Conservation (phyloP, 1,140 invertebrate genomes). For the Procambarus clarkii region DNA sequence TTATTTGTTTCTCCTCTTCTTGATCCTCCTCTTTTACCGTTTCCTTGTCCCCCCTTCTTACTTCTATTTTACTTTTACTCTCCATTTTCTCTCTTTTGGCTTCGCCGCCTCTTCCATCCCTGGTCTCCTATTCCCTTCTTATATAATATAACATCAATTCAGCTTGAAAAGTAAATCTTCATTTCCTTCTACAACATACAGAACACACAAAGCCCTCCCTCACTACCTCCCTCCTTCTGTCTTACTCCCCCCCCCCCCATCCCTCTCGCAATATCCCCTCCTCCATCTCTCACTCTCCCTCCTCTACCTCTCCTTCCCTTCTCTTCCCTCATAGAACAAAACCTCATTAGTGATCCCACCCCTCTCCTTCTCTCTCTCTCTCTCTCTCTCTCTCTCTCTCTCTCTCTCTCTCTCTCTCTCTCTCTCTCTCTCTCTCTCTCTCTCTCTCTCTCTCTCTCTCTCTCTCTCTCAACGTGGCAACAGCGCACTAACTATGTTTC, state of each 20-base stretch:
- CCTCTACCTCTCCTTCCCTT: conserved; percentile 14
- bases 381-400: background rate
- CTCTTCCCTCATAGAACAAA: background rate
- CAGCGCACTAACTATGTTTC: background rate
- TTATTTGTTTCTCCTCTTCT: background rate
- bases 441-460: background rate
- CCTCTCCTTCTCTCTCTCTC: background rate
- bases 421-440: background rate
- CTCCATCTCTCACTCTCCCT: background rate
- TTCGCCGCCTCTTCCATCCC: background rate
- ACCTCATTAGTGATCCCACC: background rate
- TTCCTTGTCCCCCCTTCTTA: too few relatives aligned
- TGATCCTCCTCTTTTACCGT: background rate
- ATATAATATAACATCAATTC: too few relatives aligned
- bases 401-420: background rate
- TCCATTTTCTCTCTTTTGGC: background rate
- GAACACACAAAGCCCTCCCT: too few relatives aligned
- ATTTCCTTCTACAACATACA: too few relatives aligned
- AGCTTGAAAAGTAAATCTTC: too few relatives aligned
- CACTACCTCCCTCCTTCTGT: too few relatives aligned
- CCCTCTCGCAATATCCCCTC: background rate
- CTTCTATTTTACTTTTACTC: too few relatives aligned
- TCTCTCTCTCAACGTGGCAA: background rate
- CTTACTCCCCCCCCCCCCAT: background rate
- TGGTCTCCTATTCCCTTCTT: too few relatives aligned